Percentiles rank a stretch among this genome's conserved stretches.
These are phyloP conservation scores for Lingula anatina DNA, from an alignment of 2,888 invertebrate genomes.

Conservation along the genomic window DNA sequence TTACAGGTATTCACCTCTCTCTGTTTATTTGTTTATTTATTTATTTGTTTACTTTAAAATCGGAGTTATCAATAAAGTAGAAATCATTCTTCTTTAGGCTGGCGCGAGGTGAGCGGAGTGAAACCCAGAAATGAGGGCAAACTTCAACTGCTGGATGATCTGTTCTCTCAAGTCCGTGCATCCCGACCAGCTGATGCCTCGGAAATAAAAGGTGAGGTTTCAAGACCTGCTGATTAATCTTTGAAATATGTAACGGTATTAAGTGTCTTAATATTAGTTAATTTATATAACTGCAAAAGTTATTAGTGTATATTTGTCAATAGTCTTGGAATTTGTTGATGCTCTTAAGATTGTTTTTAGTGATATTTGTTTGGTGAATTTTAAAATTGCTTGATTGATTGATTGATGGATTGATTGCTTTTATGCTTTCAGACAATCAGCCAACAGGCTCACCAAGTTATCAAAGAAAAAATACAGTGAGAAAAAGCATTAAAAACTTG, in stretches of 20 bases:
- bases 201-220: conserved; percentile 55
- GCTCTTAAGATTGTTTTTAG: too few relatives aligned
- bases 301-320: too few relatives aligned
- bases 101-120: conserved; percentile 76
- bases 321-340: too few relatives aligned
- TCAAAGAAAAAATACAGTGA: conserved; percentile 48
- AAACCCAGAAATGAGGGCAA: conserved; percentile 66
- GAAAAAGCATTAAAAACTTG: conserved; percentile 79
- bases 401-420: too few relatives aligned
- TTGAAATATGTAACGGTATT: neutral
- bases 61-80: too few relatives aligned
- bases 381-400: too few relatives aligned
- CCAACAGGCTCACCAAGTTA: neutral
- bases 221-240: neutral
- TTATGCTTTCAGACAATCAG: neutral
- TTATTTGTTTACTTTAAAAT: too few relatives aligned
- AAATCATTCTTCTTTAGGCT: conserved; percentile 60
- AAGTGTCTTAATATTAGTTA: too few relatives aligned
- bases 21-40: too few relatives aligned
- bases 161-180: conserved; percentile 67
- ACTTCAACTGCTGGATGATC: conserved; percentile 67
- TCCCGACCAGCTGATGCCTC: conserved; percentile 62
- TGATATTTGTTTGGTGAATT: too few relatives aligned
- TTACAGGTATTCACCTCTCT: too few relatives aligned
- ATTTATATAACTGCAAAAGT: too few relatives aligned